phyloP scores from a whole-genome alignment of 2,113 vertebrate genomes.

The Eurypyga helias region DNA sequence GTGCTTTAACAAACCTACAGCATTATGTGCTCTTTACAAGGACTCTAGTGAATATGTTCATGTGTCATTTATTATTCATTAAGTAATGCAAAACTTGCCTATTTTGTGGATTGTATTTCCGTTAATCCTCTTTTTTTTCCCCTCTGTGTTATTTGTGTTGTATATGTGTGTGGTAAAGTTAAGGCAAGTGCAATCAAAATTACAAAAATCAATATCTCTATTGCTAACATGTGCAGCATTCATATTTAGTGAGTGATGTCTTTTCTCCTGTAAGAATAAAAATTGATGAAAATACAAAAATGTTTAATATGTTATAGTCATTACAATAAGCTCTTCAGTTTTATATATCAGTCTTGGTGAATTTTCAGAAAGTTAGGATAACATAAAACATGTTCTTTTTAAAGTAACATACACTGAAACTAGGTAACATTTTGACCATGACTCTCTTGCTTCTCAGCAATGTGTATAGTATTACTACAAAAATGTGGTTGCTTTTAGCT shows the following conservation, averaged over 20 bases:
- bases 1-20: slow-evolving; percentile 79
- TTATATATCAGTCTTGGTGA: neutral
- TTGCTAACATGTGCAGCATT: slow-evolving; percentile 80
- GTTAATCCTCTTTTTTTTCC: neutral
- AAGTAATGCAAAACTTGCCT: slow-evolving; percentile 75
- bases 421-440: neutral
- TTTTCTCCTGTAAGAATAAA: slow-evolving; percentile 60
- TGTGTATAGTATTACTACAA: neutral
- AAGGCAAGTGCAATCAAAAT: slow-evolving; percentile 80
- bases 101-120: slow-evolving; percentile 23
- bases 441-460: neutral
- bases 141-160: neutral
- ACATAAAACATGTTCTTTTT: neutral
- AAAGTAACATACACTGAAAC: slow-evolving; percentile 7
- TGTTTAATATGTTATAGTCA: slow-evolving; percentile 21
- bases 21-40: slow-evolving; percentile 72
- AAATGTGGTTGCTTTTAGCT: slow-evolving; percentile 26
- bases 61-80: slow-evolving; percentile 45
- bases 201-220: slow-evolving; percentile 75
- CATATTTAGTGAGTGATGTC: slow-evolving; percentile 64
- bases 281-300: slow-evolving; percentile 66
- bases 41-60: slow-evolving; percentile 44
- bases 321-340: slow-evolving; percentile 11
- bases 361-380: neutral
- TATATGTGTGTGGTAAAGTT: slow-evolving; percentile 58